Percentiles rank a stretch among this genome's conserved stretches.
phyloP scores from a whole-genome alignment of 1,140 invertebrate genomes.

The Maniola jurtina region DNA sequence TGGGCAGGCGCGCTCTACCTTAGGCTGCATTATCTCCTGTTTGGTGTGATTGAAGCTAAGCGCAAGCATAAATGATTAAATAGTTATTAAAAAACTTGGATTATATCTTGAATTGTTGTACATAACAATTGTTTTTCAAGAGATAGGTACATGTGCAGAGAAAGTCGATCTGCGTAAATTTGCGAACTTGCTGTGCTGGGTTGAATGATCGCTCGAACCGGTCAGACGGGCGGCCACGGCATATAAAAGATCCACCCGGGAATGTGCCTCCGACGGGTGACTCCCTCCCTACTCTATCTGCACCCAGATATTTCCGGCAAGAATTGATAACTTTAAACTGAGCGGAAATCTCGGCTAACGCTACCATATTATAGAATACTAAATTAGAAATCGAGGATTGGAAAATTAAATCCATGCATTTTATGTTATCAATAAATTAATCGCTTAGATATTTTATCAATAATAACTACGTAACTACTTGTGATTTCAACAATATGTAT shows the following conservation, averaged over 20 bases:
- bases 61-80: no score
- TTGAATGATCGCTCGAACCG: slow-evolving; percentile 73
- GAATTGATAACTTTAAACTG: slow-evolving; percentile 38
- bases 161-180: slow-evolving; percentile 45
- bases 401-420: no score
- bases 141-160: slow-evolving; percentile 16
- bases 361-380: no score
- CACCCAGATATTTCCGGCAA: slow-evolving; percentile 54
- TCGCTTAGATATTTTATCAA: no score
- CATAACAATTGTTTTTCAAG: slow-evolving; percentile 19
- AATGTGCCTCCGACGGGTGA: slow-evolving; percentile 46
- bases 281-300: slow-evolving; percentile 44
- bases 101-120: background rate
- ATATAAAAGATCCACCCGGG: slow-evolving; percentile 63
- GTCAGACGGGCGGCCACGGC: slow-evolving; percentile 53
- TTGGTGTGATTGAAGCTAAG: no score
- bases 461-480: no score
- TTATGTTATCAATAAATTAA: no score
- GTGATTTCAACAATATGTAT: no score
- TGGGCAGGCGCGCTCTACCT: no score
- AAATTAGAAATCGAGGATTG: no score
- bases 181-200: slow-evolving; percentile 56
- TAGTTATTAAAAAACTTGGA: no score
- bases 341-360: background rate
- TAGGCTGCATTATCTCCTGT: no score